Percentiles rank a stretch among this genome's conserved stretches.
Conservation (phyloP, 2,888 invertebrate species). For the Patella depressa region DNA sequence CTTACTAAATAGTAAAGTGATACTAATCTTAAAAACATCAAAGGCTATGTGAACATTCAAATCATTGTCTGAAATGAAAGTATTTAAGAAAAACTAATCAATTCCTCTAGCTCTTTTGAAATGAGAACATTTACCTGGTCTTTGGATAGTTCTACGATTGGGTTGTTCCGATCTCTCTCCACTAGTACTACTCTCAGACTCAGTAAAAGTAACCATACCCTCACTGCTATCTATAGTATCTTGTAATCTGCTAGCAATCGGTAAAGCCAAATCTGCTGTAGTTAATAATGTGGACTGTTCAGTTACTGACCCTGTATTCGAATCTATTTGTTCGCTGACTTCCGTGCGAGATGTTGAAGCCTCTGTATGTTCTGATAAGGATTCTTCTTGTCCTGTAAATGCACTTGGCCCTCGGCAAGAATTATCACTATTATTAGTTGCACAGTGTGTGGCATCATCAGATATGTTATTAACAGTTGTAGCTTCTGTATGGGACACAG, state of each 20-base stretch:
- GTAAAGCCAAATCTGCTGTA: neutral
- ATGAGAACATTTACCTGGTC: neutral
- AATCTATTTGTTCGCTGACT: too few relatives aligned
- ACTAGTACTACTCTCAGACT: neutral
- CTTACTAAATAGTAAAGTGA: too few relatives aligned
- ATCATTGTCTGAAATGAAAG: too few relatives aligned
- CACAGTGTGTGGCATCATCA: too few relatives aligned
- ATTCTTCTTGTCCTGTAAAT: neutral
- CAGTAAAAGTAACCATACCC: slow-evolving; percentile 16
- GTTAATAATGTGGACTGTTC: slow-evolving; percentile 9
- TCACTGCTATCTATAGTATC: slow-evolving; percentile 15
- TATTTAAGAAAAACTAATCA: too few relatives aligned
- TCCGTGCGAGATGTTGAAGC: too few relatives aligned
- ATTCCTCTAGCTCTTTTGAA: neutral
- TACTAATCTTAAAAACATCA: too few relatives aligned
- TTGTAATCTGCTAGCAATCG: neutral
- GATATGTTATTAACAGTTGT: too few relatives aligned
- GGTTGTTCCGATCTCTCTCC: neutral
- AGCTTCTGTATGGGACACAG: neutral
- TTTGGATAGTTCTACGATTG: neutral
- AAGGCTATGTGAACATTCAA: too few relatives aligned
- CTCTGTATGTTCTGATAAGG: neutral
- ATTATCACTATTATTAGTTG: too few relatives aligned
- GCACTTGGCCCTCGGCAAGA: too few relatives aligned
- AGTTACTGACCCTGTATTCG: neutral